Evolutionary conservation across 2,797 vertebrate genomes (phyloP).

Genomic region (Characodon lateralis): DNA sequence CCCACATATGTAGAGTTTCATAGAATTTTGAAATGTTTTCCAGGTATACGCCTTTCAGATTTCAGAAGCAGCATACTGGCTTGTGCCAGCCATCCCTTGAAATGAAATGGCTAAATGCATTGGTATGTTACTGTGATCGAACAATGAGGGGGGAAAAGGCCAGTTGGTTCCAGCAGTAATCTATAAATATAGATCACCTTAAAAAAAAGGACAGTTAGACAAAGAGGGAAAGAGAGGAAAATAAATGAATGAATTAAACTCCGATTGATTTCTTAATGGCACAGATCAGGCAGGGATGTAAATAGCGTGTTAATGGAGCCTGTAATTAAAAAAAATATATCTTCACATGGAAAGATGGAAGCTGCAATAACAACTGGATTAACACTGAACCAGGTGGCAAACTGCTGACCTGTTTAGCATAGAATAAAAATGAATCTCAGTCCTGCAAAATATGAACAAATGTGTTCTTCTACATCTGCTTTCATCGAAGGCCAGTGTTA

Average conservation of each 20-base stretch:
- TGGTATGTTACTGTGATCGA: slow-evolving; percentile 41
- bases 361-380: slow-evolving; percentile 11
- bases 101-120: slow-evolving; percentile 41
- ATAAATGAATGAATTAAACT: slow-evolving; percentile 71
- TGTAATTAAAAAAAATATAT: slow-evolving; percentile 54
- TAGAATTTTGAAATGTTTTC: neutral
- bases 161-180: slow-evolving; percentile 46
- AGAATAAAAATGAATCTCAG: neutral
- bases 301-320: slow-evolving; percentile 67
- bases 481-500: neutral
- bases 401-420: slow-evolving; percentile 7
- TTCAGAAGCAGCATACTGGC: neutral
- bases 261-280: slow-evolving; percentile 72
- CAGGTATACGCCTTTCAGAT: neutral
- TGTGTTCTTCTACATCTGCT: neutral
- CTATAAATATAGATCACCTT: slow-evolving; percentile 71
- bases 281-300: slow-evolving; percentile 64
- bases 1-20: neutral
- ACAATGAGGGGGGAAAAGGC: slow-evolving; percentile 41
- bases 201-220: neutral
- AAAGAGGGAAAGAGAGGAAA: neutral
- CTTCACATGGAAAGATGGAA: slow-evolving; percentile 5
- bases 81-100: neutral
- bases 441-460: neutral
- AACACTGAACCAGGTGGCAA: slow-evolving; percentile 20